phyloP scores from a whole-genome alignment of 2,888 invertebrate genomes.

The Bugula neritina region DNA sequence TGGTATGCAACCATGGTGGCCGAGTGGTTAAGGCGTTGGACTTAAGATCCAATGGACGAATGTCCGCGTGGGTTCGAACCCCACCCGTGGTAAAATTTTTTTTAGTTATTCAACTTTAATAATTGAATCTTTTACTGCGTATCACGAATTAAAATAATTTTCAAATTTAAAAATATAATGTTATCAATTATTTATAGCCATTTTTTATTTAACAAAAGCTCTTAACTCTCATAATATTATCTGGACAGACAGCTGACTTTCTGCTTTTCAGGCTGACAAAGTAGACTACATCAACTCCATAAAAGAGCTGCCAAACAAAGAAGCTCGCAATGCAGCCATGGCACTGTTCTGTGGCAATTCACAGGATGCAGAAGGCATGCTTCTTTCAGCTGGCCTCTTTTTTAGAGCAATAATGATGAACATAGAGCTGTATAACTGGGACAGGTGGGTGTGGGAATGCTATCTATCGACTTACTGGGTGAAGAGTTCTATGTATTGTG shows the following conservation, averaged over 20 bases:
- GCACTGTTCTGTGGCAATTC: slow-evolving; percentile 65
- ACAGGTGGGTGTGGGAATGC: slow-evolving; percentile 57
- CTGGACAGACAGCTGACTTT: too few species aligned
- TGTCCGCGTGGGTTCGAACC: slow-evolving; percentile 51
- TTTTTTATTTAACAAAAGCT: too few species aligned
- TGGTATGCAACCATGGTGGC: too few species aligned
- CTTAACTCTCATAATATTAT: too few species aligned
- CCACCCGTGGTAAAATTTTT: slow-evolving; percentile 48
- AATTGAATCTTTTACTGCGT: too few species aligned
- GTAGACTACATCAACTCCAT: slow-evolving; percentile 54
- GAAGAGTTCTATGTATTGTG: too few species aligned
- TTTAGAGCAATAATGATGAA: slow-evolving; percentile 69
- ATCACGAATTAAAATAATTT: too few species aligned
- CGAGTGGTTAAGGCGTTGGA: too few species aligned
- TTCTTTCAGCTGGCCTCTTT: slow-evolving; percentile 62
- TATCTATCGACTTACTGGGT: too few species aligned
- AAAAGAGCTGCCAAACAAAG: slow-evolving; percentile 52
- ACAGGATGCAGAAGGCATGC: slow-evolving; percentile 66
- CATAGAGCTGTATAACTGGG: slow-evolving; percentile 68
- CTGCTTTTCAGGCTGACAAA: slow-evolving; percentile 53
- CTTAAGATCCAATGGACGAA: slow-evolving; percentile 50
- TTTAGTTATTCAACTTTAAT: slow-evolving; percentile 32
- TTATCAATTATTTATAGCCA: too few species aligned
- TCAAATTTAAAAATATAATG: too few species aligned
- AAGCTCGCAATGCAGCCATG: slow-evolving; percentile 64